Percentiles rank a stretch among this genome's conserved stretches.
phyloP scores from a whole-genome alignment of 2,113 vertebrate species.

The Myanophis thanlyinensis region DNA sequence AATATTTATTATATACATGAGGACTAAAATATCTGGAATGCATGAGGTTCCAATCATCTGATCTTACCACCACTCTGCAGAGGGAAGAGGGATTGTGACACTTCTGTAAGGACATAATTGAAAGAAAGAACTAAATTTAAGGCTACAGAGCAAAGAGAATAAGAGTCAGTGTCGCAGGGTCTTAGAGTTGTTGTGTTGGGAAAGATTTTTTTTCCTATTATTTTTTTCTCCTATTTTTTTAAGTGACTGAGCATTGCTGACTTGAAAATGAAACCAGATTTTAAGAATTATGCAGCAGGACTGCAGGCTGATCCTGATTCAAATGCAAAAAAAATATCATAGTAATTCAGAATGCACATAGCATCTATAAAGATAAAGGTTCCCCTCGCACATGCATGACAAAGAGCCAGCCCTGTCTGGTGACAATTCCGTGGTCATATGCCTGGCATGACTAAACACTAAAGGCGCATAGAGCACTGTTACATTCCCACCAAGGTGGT shows the following conservation, averaged over 20 bases:
- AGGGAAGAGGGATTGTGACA: background rate
- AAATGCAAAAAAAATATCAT: background rate
- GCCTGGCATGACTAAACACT: too few relatives aligned
- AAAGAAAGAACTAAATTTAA: background rate
- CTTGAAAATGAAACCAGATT: background rate
- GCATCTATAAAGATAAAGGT: too few relatives aligned
- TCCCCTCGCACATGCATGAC: too few relatives aligned
- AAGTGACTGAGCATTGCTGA: background rate
- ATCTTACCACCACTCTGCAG: background rate
- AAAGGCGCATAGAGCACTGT: too few relatives aligned
- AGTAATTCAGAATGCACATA: background rate
- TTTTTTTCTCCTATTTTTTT: background rate
- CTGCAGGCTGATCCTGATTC: background rate
- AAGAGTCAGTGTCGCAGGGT: background rate
- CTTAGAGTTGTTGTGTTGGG: background rate
- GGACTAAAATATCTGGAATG: background rate
- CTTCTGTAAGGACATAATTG: background rate
- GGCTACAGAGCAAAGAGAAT: background rate
- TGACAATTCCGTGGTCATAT: too few relatives aligned
- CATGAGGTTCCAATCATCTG: background rate
- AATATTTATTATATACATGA: background rate
- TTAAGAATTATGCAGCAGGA: background rate
- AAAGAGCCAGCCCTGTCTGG: too few relatives aligned
- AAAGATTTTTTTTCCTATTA: background rate
- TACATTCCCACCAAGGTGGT: too few relatives aligned